These are phyloP conservation scores for Trichogramma evanescens DNA, from an alignment of 2,888 invertebrate genomes.

Conservation along the genomic window DNA sequence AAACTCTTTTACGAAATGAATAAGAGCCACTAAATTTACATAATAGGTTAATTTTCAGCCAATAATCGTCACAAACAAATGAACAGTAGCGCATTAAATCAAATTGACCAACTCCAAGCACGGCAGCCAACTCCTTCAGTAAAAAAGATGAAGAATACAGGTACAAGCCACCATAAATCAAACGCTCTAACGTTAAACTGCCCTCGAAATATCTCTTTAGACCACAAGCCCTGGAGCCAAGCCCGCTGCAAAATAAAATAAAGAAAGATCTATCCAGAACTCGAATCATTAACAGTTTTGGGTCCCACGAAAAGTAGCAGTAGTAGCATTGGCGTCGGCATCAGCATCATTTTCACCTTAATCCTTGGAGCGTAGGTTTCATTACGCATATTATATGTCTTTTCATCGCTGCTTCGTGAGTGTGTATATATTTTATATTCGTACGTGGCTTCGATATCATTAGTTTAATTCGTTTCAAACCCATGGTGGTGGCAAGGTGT, in stretches of 20 bases:
- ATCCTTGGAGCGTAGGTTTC: background rate
- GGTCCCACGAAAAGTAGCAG: constrained; percentile 16
- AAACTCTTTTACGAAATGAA: no score
- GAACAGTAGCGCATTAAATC: no score
- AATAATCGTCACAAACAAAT: no score
- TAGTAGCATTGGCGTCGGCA: background rate
- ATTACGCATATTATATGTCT: background rate
- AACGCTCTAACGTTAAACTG: no score
- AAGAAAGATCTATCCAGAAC: constrained; percentile 5
- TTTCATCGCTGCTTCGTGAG: constrained; percentile 14
- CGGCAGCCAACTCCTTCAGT: no score
- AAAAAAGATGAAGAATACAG: no score
- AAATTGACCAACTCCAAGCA: no score
- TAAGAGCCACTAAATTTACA: no score
- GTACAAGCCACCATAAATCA: no score
- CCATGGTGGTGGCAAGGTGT: background rate
- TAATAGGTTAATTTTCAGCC: no score
- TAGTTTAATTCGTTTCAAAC: constrained; percentile 21
- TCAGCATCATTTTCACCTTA: background rate
- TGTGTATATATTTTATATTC: background rate
- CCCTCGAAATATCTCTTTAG: no score
- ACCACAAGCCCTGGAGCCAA: no score
- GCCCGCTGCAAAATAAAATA: background rate
- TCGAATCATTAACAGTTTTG: constrained; percentile 20
- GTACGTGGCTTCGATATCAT: constrained; percentile 13